Conservation (phyloP, 2,888 invertebrate species). For the Agrochola macilenta region DNA sequence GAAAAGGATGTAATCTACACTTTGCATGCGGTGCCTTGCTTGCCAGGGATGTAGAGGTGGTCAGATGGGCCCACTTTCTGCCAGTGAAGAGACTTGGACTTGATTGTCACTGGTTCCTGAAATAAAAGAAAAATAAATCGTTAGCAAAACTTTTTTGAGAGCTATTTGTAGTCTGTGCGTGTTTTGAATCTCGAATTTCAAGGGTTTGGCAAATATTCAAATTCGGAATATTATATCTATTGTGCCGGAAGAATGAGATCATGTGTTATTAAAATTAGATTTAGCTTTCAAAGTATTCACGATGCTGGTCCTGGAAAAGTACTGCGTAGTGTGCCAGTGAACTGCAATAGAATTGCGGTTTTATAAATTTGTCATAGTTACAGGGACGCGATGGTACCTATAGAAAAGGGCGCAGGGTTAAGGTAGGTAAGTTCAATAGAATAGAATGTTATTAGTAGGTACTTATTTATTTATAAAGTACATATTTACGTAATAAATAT, state of each 20-base stretch:
- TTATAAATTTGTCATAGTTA: neutral
- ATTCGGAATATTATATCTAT: constrained; percentile 19
- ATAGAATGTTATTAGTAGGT: neutral
- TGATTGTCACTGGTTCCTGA: constrained; percentile 85
- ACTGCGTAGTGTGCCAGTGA: no score
- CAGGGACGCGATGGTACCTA: no score
- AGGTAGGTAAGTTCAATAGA: neutral
- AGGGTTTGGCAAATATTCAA: constrained; percentile 41
- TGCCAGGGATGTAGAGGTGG: constrained; percentile 84
- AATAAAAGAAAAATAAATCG: constrained; percentile 65
- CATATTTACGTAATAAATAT: constrained; percentile 2
- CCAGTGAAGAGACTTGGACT: constrained; percentile 87
- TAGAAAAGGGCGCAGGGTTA: neutral
- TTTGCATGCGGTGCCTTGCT: constrained; percentile 68
- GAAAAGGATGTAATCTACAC: constrained; percentile 66
- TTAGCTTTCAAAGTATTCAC: neutral
- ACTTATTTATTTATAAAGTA: neutral
- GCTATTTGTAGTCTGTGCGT: neutral
- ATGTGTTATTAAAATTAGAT: constrained; percentile 11
- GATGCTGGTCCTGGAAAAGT: neutral
- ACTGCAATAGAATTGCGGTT: neutral
- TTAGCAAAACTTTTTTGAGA: constrained; percentile 1
- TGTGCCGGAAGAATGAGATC: constrained; percentile 8
- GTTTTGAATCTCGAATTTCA: constrained; percentile 4
- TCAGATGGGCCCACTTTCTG: constrained; percentile 85